Conservation (phyloP, 2,888 invertebrate genomes). For the Dexiosoma caninum region DNA sequence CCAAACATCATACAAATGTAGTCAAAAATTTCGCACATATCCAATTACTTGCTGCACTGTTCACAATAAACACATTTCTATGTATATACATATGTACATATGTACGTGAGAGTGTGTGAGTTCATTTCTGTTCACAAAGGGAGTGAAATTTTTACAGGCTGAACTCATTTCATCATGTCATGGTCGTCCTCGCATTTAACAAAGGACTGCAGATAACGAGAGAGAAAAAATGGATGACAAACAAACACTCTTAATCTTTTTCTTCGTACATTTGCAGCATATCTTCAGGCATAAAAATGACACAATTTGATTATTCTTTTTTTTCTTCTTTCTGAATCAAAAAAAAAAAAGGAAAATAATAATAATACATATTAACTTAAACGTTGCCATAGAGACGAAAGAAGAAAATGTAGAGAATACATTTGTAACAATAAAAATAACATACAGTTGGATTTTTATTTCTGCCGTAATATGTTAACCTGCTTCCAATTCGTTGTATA, state of each 20-base stretch:
- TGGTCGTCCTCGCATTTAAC: slow-evolving; percentile 41
- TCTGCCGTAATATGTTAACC: slow-evolving; percentile 53
- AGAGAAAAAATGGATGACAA: slow-evolving; percentile 26
- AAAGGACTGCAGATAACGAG: slow-evolving; percentile 37
- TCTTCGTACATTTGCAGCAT: slow-evolving; percentile 49
- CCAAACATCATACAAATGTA: slow-evolving; percentile 41
- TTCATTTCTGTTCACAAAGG: slow-evolving; percentile 15
- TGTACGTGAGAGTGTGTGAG: neutral
- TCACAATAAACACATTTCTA: neutral
- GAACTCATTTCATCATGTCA: slow-evolving; percentile 58
- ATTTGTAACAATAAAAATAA: slow-evolving; percentile 51
- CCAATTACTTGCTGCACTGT: neutral
- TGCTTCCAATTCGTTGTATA: slow-evolving; percentile 46
- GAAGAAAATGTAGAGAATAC: slow-evolving; percentile 12
- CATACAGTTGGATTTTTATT: slow-evolving; percentile 35
- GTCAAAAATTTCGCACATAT: slow-evolving; percentile 25
- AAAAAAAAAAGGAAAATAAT: neutral
- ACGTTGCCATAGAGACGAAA: slow-evolving; percentile 11
- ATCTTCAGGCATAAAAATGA: slow-evolving; percentile 58
- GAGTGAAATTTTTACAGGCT: slow-evolving; percentile 43
- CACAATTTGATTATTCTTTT: slow-evolving; percentile 39
- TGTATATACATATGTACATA: too few relatives aligned
- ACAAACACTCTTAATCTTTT: slow-evolving; percentile 27
- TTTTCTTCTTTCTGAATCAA: neutral
- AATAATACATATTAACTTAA: slow-evolving; percentile 22